Percentiles rank a stretch among this genome's conserved stretches.
phyloP scores from a whole-genome alignment of 2,797 vertebrate species.

The Alca torda region DNA sequence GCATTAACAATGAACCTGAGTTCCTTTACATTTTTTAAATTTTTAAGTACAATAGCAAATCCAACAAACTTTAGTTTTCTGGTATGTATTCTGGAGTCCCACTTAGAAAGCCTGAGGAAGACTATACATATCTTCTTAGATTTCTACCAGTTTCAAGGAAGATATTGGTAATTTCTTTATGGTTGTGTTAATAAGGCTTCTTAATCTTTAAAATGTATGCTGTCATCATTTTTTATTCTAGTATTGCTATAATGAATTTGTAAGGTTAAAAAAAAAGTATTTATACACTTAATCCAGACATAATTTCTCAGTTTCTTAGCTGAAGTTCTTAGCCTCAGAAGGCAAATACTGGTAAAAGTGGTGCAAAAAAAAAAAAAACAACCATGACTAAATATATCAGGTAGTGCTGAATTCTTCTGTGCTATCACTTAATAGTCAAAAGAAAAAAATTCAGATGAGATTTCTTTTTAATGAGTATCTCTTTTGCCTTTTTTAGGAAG shows the following conservation, averaged over 20 bases:
- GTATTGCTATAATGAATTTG: neutral
- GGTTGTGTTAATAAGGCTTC: neutral
- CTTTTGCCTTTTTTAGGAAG: neutral
- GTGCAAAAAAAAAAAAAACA: fast-evolving
- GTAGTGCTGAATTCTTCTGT: neutral
- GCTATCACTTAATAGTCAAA: neutral
- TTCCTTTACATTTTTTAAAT: neutral
- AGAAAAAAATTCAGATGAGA: neutral
- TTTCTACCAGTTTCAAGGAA: neutral
- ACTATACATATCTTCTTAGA: neutral
- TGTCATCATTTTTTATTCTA: neutral
- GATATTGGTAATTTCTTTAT: neutral
- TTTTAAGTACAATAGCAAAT: neutral
- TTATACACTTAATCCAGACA: neutral
- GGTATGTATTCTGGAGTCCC: neutral
- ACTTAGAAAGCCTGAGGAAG: neutral
- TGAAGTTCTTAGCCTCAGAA: neutral
- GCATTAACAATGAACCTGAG: neutral
- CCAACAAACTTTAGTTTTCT: neutral
- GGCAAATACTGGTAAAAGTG: neutral
- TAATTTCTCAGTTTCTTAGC: neutral
- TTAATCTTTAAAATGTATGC: neutral
- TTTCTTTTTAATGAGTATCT: neutral
- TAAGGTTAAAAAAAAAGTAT: neutral
- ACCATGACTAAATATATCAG: neutral